Evolutionary conservation across 1,140 invertebrate species (phyloP).

Genomic region (Hyles vespertilio): DNA sequence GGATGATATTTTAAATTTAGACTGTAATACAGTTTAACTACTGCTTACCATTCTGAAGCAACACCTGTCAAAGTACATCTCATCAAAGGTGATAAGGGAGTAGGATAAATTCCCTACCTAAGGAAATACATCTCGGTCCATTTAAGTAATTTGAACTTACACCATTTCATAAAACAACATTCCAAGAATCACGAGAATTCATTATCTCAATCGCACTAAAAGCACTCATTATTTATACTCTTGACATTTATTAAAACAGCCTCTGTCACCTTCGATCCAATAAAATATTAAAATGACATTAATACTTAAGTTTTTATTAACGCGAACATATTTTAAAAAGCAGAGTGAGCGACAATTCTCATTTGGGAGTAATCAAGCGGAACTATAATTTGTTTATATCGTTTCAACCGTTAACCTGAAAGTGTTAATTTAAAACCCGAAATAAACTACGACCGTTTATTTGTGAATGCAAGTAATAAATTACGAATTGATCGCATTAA

Average conservation of each 20-base stretch:
- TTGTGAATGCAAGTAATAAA: neutral
- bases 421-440: slow-evolving; percentile 3
- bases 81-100: too few species aligned
- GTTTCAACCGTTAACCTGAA: neutral
- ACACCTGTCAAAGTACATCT: too few species aligned
- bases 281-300: slow-evolving; percentile 58
- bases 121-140: too few species aligned
- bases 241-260: slow-evolving; percentile 45
- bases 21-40: too few species aligned
- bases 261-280: slow-evolving; percentile 43
- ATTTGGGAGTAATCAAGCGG: neutral
- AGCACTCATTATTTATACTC: slow-evolving; percentile 47
- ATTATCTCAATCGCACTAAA: slow-evolving; percentile 48
- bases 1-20: too few species aligned
- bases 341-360: neutral
- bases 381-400: neutral
- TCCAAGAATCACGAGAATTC: too few species aligned
- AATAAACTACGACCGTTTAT: slow-evolving; percentile 5
- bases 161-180: too few species aligned
- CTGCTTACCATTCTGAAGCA: too few species aligned
- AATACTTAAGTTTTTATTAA: slow-evolving; percentile 36
- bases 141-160: too few species aligned
- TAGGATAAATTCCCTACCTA: too few species aligned
- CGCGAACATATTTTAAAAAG: slow-evolving; percentile 22
- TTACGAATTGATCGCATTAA: slow-evolving; percentile 18